Evolutionary conservation across 2,113 vertebrate species (phyloP).

Genomic region (Seriola aureovittata): DNA sequence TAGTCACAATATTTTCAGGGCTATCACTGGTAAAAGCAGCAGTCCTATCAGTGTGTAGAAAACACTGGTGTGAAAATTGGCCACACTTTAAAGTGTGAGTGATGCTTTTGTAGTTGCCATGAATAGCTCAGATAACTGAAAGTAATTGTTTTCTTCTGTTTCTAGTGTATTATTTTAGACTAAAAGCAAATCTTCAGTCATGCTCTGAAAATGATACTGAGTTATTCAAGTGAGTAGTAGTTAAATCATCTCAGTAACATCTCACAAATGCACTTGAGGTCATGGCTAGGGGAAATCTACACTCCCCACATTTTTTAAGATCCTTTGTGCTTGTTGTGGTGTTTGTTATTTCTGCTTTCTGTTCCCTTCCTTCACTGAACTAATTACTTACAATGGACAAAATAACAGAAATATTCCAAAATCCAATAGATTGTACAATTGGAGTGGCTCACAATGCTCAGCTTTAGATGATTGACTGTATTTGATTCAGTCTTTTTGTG

Average conservation of each 20-base stretch:
- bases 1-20: constrained; percentile 1
- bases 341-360: too few relatives aligned
- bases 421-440: too few relatives aligned
- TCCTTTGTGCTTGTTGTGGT: too few relatives aligned
- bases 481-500: neutral
- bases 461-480: neutral
- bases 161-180: constrained; percentile 15
- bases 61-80: too few relatives aligned
- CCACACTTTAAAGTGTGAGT: constrained; percentile 1
- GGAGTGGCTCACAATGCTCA: neutral
- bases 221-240: constrained; percentile 5
- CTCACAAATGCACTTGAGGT: neutral
- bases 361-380: too few relatives aligned
- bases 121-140: neutral
- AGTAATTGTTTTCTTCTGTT: neutral
- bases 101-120: neutral
- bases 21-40: neutral
- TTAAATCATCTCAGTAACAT: constrained; percentile 12
- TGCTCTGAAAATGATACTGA: constrained; percentile 22
- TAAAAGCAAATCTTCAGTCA: constrained; percentile 17
- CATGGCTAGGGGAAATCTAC: neutral
- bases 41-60: neutral
- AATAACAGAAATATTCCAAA: too few relatives aligned
- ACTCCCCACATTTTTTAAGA: neutral
- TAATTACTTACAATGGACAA: too few relatives aligned